Conservation (phyloP, 1,140 invertebrate species). For the Zaprionus davidi region DNA sequence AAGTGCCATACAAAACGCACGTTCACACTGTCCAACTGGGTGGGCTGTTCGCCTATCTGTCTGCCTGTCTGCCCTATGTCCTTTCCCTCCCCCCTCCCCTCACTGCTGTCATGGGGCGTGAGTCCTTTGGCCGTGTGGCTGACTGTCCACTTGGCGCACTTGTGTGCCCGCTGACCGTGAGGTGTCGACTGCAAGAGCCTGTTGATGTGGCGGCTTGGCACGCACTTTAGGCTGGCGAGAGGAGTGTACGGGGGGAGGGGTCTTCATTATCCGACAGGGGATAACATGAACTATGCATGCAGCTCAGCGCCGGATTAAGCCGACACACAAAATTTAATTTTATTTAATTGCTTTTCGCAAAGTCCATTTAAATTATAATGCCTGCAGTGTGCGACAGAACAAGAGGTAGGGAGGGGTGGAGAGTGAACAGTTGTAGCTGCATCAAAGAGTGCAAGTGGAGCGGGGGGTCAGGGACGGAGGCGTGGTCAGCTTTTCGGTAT, state of each 20-base stretch:
- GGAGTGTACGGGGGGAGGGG: not conserved
- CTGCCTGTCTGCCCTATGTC: slow-evolving; percentile 7
- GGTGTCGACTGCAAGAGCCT: slow-evolving; percentile 60
- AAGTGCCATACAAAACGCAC: slow-evolving; percentile 65
- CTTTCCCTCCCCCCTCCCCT: not conserved
- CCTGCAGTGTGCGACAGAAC: slow-evolving; percentile 36
- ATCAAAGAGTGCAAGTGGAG: not conserved
- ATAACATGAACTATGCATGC: slow-evolving; percentile 79
- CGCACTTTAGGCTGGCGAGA: slow-evolving; percentile 33
- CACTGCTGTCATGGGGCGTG: not conserved
- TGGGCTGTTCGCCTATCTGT: not conserved
- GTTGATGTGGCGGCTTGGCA: slow-evolving; percentile 52
- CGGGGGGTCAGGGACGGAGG: not conserved
- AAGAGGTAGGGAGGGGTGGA: slow-evolving; percentile 7
- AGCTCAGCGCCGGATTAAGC: slow-evolving; percentile 72
- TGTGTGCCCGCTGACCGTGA: slow-evolving; percentile 42
- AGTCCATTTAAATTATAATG: slow-evolving; percentile 82
- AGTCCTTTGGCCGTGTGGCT: not conserved
- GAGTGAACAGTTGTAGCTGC: not conserved
- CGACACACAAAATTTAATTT: slow-evolving; percentile 75
- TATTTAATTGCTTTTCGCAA: slow-evolving; percentile 80
- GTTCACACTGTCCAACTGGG: slow-evolving; percentile 36
- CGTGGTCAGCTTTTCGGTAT: not conserved
- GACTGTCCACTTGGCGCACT: slow-evolving; percentile 54
- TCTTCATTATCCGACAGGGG: slow-evolving; percentile 47